Base-by-base conservation (phyloP, 2,797 vertebrate species). In the Danio aesculapii region DNA sequence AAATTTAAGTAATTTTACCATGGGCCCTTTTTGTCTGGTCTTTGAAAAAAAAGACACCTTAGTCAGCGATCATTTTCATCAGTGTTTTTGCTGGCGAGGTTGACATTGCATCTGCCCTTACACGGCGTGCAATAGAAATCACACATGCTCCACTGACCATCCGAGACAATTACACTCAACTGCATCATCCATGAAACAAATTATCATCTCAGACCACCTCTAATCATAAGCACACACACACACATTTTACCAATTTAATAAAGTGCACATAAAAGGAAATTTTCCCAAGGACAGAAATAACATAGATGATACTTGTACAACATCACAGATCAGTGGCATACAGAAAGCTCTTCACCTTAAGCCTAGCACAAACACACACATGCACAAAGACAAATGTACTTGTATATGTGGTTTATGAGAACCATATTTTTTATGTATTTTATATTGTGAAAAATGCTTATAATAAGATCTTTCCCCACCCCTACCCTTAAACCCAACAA, bases 81-180 rank as follows among this genome's bases (percentile, higher is more conserved):
- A 49, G 17, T 41, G n/a, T 53, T 71, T 16, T 14, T 58, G 17
- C 17, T 19, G 11, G 53, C 8, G 57, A 78, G 61, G 75, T 72
- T 72, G 67, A 66, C 47, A 3, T 19, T 39, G 73, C 66, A 77
- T 86, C 74, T 77, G 63, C 39, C 64, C 43, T 53, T 21, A 8
- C 68, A 47, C 49, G 57, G 16, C 21, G 30, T 61, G 77, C 59
- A 64, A 57, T 74, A 79, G 74, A 83, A 66, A 63, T 30, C 77
- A 64, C 46, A 19, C 21, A 77, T 71, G 64, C 75, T 69, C 41
- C n/a, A 6, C 21, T 71, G 75, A 69, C 74, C 80, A 30, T 30
- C 30, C 30, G 47, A 83, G 43, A 78, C 64, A 81, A 76, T 81
- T 75, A 71, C 41, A 59, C 78, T 58, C 47, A 75, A 71, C 58